Evolutionary conservation across 1,140 invertebrate genomes (phyloP).

Genomic region (Aradophagus sp.): DNA sequence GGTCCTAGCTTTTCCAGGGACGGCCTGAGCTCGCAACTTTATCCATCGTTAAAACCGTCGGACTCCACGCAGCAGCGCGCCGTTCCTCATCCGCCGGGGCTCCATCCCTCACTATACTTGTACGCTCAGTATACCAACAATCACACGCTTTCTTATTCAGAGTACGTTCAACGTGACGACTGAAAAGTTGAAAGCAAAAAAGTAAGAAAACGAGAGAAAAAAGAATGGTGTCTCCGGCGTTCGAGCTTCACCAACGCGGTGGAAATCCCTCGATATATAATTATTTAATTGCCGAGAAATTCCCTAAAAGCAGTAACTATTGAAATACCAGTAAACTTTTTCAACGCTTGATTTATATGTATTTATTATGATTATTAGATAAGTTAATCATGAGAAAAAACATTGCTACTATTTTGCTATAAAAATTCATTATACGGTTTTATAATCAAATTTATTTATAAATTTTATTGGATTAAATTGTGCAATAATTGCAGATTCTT

Average conservation of each 20-base stretch:
- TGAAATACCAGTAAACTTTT: too few relatives aligned
- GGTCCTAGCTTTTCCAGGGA: slow-evolving; percentile 62
- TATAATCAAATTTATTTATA: too few relatives aligned
- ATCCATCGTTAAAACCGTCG: slow-evolving; percentile 62
- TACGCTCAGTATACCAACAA: slow-evolving; percentile 72
- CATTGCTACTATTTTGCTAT: too few relatives aligned
- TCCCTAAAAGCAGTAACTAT: too few relatives aligned
- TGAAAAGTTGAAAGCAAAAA: too few relatives aligned
- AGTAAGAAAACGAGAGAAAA: too few relatives aligned
- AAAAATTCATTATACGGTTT: too few relatives aligned
- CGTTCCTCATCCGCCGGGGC: slow-evolving; percentile 66
- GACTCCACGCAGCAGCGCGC: slow-evolving; percentile 54
- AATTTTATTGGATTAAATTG: too few relatives aligned
- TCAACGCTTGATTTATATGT: too few relatives aligned
- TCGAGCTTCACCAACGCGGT: slow-evolving; percentile 39
- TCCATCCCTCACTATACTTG: slow-evolving; percentile 72
- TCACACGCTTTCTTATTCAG: slow-evolving; percentile 68
- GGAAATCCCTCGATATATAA: slow-evolving; percentile 18
- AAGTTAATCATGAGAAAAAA: too few relatives aligned
- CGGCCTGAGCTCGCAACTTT: slow-evolving; percentile 64
- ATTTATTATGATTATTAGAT: too few relatives aligned
- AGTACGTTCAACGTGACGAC: slow-evolving; percentile 71
- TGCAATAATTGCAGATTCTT: too few relatives aligned
- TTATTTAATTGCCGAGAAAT: background rate
- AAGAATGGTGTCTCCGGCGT: slow-evolving; percentile 40